Evolutionary conservation across 2,797 vertebrate genomes (phyloP).

Genomic region (Monodelphis domestica): DNA sequence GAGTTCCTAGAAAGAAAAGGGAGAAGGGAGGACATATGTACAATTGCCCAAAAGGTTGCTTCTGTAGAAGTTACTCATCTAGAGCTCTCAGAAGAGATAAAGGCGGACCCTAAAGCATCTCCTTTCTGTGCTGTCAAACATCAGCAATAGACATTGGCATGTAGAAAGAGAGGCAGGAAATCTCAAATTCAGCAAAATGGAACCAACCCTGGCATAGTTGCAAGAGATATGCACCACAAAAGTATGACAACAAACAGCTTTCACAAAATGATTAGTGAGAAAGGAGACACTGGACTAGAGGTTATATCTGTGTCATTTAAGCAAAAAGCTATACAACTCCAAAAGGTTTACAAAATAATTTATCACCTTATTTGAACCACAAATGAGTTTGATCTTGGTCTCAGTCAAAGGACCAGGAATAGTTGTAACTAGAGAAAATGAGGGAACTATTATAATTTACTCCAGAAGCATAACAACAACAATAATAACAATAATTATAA

Average conservation of each 20-base stretch:
- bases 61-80: not conserved
- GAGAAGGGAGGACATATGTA: fast-evolving
- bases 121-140: not conserved
- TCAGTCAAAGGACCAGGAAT: not conserved
- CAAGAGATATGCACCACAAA: not conserved
- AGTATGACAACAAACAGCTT: not conserved
- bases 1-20: not conserved
- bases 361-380: not conserved
- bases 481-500: not conserved
- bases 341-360: not conserved
- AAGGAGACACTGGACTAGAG: not conserved
- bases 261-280: not conserved
- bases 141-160: not conserved
- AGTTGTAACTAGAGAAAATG: not conserved
- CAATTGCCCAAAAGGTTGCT: not conserved
- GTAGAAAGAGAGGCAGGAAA: not conserved
- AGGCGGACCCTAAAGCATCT: not conserved
- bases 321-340: not conserved
- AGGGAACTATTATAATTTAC: not conserved
- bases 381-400: not conserved
- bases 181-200: not conserved
- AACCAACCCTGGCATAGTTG: not conserved
- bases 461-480: not conserved
- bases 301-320: not conserved
- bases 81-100: not conserved